Percentiles rank a stretch among this genome's conserved stretches.
Evolutionary conservation across 2,113 vertebrate genomes (phyloP).

Genomic region (Colossoma macropomum): DNA sequence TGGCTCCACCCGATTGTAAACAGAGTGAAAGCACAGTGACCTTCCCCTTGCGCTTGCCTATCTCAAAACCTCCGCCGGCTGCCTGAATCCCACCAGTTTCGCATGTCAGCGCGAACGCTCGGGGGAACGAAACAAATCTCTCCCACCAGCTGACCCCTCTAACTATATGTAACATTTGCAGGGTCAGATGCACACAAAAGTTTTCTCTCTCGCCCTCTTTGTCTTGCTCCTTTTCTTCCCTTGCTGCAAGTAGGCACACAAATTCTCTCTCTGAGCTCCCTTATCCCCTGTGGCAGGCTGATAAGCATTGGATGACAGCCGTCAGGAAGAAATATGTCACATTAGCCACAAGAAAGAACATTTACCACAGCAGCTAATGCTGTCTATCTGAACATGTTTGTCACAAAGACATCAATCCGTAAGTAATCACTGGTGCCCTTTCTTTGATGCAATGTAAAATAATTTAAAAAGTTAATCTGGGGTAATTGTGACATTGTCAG

Average conservation of each 20-base stretch:
- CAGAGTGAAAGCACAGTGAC: constrained; percentile 15
- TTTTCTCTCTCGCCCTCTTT: background rate
- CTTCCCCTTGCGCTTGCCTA: constrained; percentile 19
- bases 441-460: constrained; percentile 2
- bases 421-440: constrained; percentile 26
- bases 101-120: constrained; percentile 9
- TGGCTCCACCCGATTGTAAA: constrained; percentile 1
- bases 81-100: background rate
- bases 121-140: constrained; percentile 26
- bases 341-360: constrained; percentile 26
- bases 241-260: background rate
- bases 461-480: background rate
- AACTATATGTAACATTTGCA: constrained; percentile 9
- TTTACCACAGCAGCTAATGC: constrained; percentile 11
- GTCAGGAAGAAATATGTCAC: constrained; percentile 30
- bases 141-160: constrained; percentile 33
- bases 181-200: background rate
- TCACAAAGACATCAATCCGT: constrained; percentile 14
- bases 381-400: background rate
- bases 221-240: background rate
- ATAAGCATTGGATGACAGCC: constrained; percentile 49
- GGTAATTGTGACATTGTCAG: constrained; percentile 27
- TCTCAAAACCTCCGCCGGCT: background rate
- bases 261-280: background rate
- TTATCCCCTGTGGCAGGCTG: constrained; percentile 36